A percentile compares a stretch with the other conserved stretches of the same genome.
phyloP scores from a whole-genome alignment of 2,797 vertebrate species.

The Euthynnus affinis region DNA sequence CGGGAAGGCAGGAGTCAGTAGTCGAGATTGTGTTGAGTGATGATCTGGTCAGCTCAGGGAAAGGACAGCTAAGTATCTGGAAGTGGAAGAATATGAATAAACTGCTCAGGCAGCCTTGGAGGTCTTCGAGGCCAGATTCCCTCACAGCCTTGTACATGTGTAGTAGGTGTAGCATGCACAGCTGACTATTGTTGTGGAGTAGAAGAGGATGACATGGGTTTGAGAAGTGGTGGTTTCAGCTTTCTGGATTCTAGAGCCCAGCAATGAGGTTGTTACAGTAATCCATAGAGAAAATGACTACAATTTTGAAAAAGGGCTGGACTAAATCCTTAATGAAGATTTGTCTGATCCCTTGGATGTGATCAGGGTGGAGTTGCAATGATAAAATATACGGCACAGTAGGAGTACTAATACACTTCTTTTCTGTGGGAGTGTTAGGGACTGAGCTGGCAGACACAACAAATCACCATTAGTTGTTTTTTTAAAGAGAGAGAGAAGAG shows the following conservation, averaged over 20 bases:
- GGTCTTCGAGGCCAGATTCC: neutral
- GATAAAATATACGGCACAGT: neutral
- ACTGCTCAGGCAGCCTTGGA: conserved; percentile 13
- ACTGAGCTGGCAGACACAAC: neutral
- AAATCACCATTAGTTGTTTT: too few relatives aligned
- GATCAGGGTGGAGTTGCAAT: conserved; percentile 4
- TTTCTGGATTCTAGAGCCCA: neutral
- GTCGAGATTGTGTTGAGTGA: conserved; percentile 16
- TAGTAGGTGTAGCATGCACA: neutral
- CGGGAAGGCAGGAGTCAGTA: neutral
- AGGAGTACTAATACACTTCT: too few relatives aligned
- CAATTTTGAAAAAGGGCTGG: neutral
- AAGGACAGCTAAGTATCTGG: conserved; percentile 21
- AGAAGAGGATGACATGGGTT: neutral
- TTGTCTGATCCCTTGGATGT: conserved; percentile 7
- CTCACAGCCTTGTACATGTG: neutral
- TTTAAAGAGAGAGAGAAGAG: too few relatives aligned
- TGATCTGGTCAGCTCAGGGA: conserved; percentile 20
- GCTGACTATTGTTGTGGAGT: neutral
- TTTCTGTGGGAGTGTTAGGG: neutral
- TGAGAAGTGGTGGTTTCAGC: neutral
- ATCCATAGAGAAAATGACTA: conserved; percentile 2
- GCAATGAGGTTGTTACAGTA: neutral
- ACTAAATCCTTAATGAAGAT: conserved; percentile 10
- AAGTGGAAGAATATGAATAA: conserved; percentile 11